Evolutionary conservation across 2,888 invertebrate species (phyloP).

Genomic region (Conomelus anceps): DNA sequence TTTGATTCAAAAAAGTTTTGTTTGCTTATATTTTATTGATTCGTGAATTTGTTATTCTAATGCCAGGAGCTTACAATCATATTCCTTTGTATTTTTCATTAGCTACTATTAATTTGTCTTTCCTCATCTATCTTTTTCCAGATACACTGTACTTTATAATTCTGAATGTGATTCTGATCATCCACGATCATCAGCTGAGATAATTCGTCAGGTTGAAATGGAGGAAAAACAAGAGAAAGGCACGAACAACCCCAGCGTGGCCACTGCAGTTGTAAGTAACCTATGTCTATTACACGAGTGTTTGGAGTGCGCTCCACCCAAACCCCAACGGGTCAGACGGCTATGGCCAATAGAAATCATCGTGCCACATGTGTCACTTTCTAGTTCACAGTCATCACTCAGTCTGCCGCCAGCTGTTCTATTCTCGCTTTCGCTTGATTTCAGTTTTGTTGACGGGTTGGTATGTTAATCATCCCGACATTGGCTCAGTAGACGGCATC

Average conservation of each 20-base stretch:
- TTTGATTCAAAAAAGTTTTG: too few relatives aligned
- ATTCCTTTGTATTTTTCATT: not conserved
- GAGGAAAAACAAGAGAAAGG: conserved; percentile 40
- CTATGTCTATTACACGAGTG: not conserved
- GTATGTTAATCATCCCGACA: too few relatives aligned
- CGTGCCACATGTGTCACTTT: too few relatives aligned
- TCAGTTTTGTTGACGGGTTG: too few relatives aligned
- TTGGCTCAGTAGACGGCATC: too few relatives aligned
- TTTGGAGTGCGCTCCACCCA: conserved; percentile 5
- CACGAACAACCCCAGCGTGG: not conserved
- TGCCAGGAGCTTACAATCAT: not conserved
- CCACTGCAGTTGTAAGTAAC: conserved; percentile 13
- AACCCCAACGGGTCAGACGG: not conserved
- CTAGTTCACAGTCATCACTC: too few relatives aligned
- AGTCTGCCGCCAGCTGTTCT: too few relatives aligned
- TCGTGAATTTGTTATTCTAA: not conserved
- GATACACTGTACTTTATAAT: conserved; percentile 43
- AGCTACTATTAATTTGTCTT: not conserved
- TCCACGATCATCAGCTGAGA: conserved; percentile 42
- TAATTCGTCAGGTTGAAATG: conserved; percentile 42
- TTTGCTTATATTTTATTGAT: too few relatives aligned
- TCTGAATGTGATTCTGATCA: conserved; percentile 45
- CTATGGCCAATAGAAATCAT: too few relatives aligned
- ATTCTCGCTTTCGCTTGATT: too few relatives aligned
- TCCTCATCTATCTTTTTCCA: conserved; percentile 23